Percentiles rank a stretch among this genome's conserved stretches.
Evolutionary conservation across 2,797 vertebrate species (phyloP).

Genomic region (Mormyrus hasselquistii): DNA sequence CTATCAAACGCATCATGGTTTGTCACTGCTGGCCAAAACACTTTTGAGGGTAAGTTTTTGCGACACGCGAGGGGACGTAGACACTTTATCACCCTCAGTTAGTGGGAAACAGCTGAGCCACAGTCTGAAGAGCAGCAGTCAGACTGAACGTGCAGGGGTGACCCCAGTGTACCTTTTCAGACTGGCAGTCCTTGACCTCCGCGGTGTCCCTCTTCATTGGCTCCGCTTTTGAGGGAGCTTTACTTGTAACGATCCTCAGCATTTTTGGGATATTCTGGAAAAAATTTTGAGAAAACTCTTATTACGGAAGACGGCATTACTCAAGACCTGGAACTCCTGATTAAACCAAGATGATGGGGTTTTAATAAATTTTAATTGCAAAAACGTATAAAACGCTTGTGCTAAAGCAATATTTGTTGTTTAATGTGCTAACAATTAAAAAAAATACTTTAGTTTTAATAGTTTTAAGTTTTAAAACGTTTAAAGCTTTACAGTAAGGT

Average conservation of each 20-base stretch:
- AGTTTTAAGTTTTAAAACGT: background rate
- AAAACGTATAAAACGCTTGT: background rate
- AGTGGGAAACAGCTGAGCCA: background rate
- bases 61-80: background rate
- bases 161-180: conserved; percentile 58
- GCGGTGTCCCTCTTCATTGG: conserved; percentile 56
- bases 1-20: background rate
- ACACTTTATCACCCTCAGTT: background rate
- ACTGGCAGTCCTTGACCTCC: conserved; percentile 58
- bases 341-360: background rate
- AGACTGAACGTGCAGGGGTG: background rate
- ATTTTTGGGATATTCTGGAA: conserved; percentile 67
- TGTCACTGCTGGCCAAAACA: background rate
- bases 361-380: conserved; percentile 3
- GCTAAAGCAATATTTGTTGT: background rate
- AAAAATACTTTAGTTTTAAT: background rate
- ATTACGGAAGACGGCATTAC: background rate
- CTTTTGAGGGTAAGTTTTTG: background rate
- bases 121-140: background rate
- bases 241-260: conserved; percentile 63
- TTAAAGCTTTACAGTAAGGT: background rate
- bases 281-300: background rate
- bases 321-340: background rate
- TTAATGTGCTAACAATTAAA: background rate
- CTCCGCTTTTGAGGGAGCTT: conserved; percentile 51